These are phyloP conservation scores for Oconnorella tubifera DNA, from an alignment of 2,888 invertebrate genomes.

Conservation along the genomic window DNA sequence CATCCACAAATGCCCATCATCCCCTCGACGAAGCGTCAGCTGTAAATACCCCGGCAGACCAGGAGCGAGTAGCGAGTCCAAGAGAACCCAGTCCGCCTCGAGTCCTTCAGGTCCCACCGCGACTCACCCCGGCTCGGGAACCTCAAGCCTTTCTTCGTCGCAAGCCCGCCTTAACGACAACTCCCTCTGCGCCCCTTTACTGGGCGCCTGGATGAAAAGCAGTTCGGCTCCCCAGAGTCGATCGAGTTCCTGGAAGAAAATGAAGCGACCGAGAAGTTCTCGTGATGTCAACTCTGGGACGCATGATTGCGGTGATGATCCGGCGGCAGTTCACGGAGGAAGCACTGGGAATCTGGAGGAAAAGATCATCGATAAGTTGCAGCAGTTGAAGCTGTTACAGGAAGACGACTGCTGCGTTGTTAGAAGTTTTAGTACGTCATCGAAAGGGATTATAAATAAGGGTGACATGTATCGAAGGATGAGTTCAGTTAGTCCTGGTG, in stretches of 20 bases:
- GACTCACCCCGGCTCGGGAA: background rate
- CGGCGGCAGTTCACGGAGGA: background rate
- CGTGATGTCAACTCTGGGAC: slow-evolving; percentile 24
- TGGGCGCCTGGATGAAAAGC: slow-evolving; percentile 10
- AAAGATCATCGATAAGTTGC: slow-evolving; percentile 21
- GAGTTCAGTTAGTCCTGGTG: slow-evolving; percentile 72
- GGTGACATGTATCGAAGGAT: slow-evolving; percentile 87
- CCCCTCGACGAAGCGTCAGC: background rate
- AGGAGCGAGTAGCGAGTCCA: background rate
- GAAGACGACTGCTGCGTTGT: slow-evolving; percentile 55
- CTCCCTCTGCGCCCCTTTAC: slow-evolving; percentile 12
- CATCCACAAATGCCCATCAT: background rate
- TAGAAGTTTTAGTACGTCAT: slow-evolving; percentile 88
- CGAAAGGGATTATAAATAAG: slow-evolving; percentile 83
- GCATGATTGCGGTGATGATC: background rate
- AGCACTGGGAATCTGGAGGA: slow-evolving; percentile 31
- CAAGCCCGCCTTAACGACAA: background rate
- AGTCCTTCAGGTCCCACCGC: background rate
- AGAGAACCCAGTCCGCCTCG: slow-evolving; percentile 2
- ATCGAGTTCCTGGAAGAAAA: slow-evolving; percentile 45
- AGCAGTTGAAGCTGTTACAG: slow-evolving; percentile 31
- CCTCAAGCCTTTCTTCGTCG: background rate
- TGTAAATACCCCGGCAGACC: slow-evolving; percentile 2
- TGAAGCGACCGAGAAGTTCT: slow-evolving; percentile 36
- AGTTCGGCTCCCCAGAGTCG: slow-evolving; percentile 42